These are phyloP conservation scores for Meriones unguiculatus DNA, from an alignment of 2,113 vertebrate genomes.

Conservation along the genomic window DNA sequence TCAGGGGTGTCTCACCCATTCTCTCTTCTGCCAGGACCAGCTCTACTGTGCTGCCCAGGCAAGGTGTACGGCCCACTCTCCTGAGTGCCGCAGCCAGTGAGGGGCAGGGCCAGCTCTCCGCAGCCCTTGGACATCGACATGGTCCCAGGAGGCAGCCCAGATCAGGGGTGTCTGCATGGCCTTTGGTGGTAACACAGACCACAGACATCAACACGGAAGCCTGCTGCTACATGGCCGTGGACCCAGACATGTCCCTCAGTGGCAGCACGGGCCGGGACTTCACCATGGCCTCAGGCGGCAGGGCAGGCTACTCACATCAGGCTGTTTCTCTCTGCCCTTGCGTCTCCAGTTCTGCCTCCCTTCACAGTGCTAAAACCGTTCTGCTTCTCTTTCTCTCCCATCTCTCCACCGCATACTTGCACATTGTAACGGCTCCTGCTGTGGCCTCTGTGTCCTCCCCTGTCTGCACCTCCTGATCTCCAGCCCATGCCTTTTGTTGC, in stretches of 20 bases:
- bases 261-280: background rate
- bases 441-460: no score
- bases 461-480: no score
- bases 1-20: no score
- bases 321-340: background rate
- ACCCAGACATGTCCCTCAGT: background rate
- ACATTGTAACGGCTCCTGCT: background rate
- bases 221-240: background rate
- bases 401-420: background rate
- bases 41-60: background rate
- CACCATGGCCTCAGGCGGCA: background rate
- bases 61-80: background rate
- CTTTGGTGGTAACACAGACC: background rate
- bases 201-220: background rate
- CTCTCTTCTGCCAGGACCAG: background rate
- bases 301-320: background rate
- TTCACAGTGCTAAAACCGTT: background rate
- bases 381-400: background rate
- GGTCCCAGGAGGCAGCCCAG: background rate
- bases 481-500: no score
- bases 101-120: background rate
- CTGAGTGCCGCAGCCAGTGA: background rate
- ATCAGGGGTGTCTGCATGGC: background rate
- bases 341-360: background rate
- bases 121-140: background rate